phyloP scores from a whole-genome alignment of 2,797 vertebrate genomes.

The Astyanax mexicanus region DNA sequence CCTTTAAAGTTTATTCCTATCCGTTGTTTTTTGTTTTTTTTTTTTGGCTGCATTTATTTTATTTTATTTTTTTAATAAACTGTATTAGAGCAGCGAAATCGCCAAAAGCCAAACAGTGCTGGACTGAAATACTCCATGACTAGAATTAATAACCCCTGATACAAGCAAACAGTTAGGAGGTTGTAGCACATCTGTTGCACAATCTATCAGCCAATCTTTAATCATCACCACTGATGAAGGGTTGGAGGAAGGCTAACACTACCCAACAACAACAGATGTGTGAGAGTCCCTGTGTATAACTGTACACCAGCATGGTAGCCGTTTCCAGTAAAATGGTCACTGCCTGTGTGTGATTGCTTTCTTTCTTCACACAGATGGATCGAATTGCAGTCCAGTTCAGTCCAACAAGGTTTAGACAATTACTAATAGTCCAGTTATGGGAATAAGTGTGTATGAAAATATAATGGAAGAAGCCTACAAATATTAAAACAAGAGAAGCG shows the following conservation, averaged over 20 bases:
- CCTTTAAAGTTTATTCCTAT: too few species aligned
- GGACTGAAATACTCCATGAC: too few species aligned
- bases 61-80: too few species aligned
- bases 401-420: neutral
- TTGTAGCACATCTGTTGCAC: too few species aligned
- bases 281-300: neutral
- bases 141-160: too few species aligned
- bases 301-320: neutral
- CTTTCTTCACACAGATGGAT: neutral
- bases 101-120: too few species aligned
- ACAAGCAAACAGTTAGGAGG: too few species aligned
- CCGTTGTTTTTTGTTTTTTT: too few species aligned
- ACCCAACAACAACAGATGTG: neutral
- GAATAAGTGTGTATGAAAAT: slow-evolving; percentile 26
- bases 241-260: neutral
- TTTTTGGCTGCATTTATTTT: too few species aligned
- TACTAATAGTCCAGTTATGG: slow-evolving; percentile 30
- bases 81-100: neutral
- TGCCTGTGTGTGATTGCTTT: neutral
- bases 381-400: neutral
- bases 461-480: slow-evolving; percentile 10
- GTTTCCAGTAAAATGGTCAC: neutral
- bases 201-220: too few species aligned
- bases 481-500: slow-evolving; percentile 37
- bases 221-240: neutral